phyloP scores from a whole-genome alignment of 1,140 invertebrate genomes.

The Saccostrea echinata region DNA sequence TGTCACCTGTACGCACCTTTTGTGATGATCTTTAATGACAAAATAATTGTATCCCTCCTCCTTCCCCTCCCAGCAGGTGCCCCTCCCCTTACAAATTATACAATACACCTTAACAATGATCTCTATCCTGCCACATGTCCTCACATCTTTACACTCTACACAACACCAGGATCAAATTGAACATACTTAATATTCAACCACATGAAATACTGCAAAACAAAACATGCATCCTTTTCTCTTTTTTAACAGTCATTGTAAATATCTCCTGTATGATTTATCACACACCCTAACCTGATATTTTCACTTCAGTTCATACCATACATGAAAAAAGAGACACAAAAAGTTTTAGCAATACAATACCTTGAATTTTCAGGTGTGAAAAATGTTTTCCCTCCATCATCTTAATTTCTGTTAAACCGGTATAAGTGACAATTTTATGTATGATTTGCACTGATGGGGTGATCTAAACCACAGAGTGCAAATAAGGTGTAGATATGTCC shows the following conservation, averaged over 20 bases:
- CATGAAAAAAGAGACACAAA: neutral
- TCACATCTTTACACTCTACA: neutral
- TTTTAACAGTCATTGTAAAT: neutral
- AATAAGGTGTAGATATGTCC: conserved; percentile 8
- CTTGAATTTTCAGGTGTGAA: conserved; percentile 16
- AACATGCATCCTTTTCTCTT: neutral
- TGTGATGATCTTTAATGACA: conserved; percentile 25
- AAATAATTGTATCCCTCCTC: conserved; percentile 26
- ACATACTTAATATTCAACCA: neutral
- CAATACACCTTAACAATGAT: neutral
- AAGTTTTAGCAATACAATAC: conserved; percentile 19
- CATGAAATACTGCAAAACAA: neutral
- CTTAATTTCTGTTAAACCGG: neutral
- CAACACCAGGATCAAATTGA: neutral
- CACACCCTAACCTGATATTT: conserved; percentile 1
- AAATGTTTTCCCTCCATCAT: neutral
- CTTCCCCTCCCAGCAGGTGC: conserved; percentile 18
- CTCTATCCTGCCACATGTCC: neutral
- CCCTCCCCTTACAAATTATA: neutral
- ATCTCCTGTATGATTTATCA: conserved; percentile 20
- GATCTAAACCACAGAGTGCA: neutral
- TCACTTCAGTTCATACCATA: conserved; percentile 5
- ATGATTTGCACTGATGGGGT: neutral
- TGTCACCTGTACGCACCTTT: conserved; percentile 11
- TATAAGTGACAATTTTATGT: conserved; percentile 2